These are phyloP conservation scores for Ptilorrhoa leucosticta DNA, from an alignment of 2,113 vertebrate species.

Conservation along the genomic window DNA sequence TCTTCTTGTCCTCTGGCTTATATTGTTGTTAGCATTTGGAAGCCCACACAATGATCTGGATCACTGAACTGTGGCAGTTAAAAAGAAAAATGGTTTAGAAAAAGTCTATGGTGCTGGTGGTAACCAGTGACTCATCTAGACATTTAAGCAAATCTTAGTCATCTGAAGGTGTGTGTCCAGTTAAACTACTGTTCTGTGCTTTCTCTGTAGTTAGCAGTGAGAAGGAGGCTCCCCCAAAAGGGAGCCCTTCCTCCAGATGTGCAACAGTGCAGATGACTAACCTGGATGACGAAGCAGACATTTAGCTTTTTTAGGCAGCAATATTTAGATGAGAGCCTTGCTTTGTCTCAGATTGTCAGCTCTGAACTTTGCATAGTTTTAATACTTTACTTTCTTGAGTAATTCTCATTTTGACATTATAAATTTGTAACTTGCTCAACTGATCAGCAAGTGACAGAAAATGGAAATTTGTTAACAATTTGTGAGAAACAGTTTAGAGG, in stretches of 20 bases:
- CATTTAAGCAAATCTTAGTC: neutral
- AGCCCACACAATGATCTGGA: neutral
- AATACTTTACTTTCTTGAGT: neutral
- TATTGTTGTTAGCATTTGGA: neutral
- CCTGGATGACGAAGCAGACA: neutral
- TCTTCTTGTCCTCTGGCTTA: neutral
- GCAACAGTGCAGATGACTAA: neutral
- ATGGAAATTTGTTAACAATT: neutral
- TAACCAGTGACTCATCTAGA: neutral
- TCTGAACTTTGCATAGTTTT: neutral
- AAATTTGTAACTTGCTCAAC: neutral
- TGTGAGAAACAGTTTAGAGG: neutral
- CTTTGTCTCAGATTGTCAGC: neutral
- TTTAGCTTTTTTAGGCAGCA: neutral
- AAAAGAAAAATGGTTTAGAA: neutral
- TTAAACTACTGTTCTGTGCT: neutral
- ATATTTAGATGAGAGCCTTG: neutral
- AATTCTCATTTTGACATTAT: neutral
- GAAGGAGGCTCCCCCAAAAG: neutral
- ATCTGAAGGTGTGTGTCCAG: neutral
- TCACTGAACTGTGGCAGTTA: neutral
- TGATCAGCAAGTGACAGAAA: neutral
- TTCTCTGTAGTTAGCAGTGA: neutral
- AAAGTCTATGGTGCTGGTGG: neutral
- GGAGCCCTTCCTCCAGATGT: neutral